These are phyloP conservation scores for Megathymus violae DNA, from an alignment of 1,140 invertebrate species.

Conservation along the genomic window DNA sequence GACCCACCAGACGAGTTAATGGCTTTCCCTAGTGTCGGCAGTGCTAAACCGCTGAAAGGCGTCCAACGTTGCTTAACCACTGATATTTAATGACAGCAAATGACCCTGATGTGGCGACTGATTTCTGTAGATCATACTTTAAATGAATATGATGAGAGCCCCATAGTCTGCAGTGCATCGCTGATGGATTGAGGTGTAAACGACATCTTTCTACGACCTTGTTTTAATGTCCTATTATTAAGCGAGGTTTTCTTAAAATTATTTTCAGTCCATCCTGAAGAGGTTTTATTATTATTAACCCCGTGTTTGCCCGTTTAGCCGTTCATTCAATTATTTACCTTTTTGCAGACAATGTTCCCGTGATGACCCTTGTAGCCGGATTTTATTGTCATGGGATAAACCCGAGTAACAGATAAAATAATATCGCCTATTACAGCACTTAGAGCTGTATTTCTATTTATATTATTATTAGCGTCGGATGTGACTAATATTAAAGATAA, in stretches of 20 bases:
- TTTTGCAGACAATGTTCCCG: slow-evolving; percentile 44
- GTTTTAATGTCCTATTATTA: not conserved
- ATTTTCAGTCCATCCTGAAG: slow-evolving; percentile 15
- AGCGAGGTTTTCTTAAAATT: slow-evolving; percentile 21
- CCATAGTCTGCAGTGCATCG: too few species aligned
- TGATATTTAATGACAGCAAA: too few species aligned
- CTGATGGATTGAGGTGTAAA: too few species aligned
- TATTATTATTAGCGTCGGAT: slow-evolving; percentile 28
- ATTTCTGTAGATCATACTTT: too few species aligned
- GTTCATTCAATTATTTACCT: slow-evolving; percentile 54
- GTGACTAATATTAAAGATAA: too few species aligned
- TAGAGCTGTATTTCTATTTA: slow-evolving; percentile 30
- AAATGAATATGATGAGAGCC: too few species aligned
- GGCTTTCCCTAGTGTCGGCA: too few species aligned
- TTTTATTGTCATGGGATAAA: slow-evolving; percentile 54
- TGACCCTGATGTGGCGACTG: too few species aligned
- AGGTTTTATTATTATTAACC: slow-evolving; percentile 31
- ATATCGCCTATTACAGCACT: slow-evolving; percentile 47
- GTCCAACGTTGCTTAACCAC: too few species aligned
- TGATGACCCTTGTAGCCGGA: slow-evolving; percentile 41
- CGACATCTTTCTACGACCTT: too few species aligned
- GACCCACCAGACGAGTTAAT: too few species aligned
- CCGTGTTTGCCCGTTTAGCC: slow-evolving; percentile 40
- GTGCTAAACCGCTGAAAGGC: too few species aligned
- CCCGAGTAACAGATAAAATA: slow-evolving; percentile 41